A percentile compares a stretch with the other conserved stretches of the same genome.
phyloP scores from a whole-genome alignment of 2,888 invertebrate genomes.

The Drosophila multiciliata region DNA sequence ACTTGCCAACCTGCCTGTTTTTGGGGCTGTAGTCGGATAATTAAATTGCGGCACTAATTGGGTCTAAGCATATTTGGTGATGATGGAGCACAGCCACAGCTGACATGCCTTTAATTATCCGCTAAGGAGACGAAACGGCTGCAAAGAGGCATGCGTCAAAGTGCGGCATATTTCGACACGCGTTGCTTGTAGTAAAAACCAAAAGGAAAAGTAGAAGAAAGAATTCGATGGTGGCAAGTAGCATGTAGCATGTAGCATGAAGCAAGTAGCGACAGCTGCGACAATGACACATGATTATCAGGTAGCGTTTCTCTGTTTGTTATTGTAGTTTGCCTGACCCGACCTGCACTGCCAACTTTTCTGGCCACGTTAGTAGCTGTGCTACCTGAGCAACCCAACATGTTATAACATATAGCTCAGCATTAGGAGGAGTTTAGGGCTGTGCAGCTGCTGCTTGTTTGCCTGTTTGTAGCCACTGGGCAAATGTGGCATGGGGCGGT shows the following conservation, averaged over 20 bases:
- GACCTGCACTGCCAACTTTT: conserved; percentile 30
- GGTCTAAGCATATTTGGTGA: conserved; percentile 29
- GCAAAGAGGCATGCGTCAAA: conserved; percentile 22
- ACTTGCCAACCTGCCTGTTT: neutral
- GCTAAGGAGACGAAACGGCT: conserved; percentile 28
- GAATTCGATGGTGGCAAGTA: neutral
- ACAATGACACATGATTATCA: conserved; percentile 80
- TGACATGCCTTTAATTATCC: conserved; percentile 75
- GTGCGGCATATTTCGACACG: conserved; percentile 14
- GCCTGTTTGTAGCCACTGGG: conserved; percentile 32
- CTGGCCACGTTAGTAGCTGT: conserved; percentile 19
- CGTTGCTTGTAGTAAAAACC: neutral
- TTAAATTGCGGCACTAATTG: conserved; percentile 61
- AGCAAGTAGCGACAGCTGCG: conserved; percentile 66
- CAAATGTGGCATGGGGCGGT: conserved; percentile 6
- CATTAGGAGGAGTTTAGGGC: conserved; percentile 35
- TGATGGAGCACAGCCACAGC: conserved; percentile 57
- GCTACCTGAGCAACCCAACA: conserved; percentile 44
- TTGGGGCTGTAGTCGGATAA: conserved; percentile 41
- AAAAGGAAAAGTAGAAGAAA: neutral
- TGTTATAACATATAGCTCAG: conserved; percentile 64
- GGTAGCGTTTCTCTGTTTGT: conserved; percentile 50
- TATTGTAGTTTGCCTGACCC: conserved; percentile 48
- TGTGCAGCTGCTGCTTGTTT: conserved; percentile 23
- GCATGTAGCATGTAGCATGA: conserved; percentile 25